Conservation (phyloP, 1,140 invertebrate species). For the Ips typographus region DNA sequence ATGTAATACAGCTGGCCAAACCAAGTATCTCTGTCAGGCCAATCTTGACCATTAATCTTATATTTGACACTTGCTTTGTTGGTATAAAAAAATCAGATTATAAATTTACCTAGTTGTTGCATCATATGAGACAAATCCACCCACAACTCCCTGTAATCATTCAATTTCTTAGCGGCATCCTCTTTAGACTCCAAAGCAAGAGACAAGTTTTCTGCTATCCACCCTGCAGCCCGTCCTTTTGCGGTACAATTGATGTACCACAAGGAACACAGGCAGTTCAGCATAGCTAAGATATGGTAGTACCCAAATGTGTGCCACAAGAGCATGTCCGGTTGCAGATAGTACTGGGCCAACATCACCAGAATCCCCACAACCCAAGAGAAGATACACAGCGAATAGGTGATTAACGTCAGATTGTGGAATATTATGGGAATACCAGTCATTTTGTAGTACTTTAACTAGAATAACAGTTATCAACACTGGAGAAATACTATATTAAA, state of each 20-base stretch:
- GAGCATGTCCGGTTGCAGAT: slow-evolving; percentile 66
- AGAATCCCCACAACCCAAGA: slow-evolving; percentile 63
- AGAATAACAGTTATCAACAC: slow-evolving; percentile 36
- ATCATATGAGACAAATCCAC: slow-evolving; percentile 71
- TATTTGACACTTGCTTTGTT: neutral
- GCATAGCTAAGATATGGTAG: slow-evolving; percentile 68
- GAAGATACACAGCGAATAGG: slow-evolving; percentile 62
- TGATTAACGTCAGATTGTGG: slow-evolving; percentile 60
- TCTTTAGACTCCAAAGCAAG: slow-evolving; percentile 60
- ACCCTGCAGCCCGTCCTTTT: slow-evolving; percentile 61
- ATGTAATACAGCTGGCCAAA: neutral
- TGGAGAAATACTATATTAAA: neutral
- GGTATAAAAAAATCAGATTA: neutral
- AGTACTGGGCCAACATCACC: slow-evolving; percentile 65
- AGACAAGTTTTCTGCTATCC: slow-evolving; percentile 61
- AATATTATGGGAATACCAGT: slow-evolving; percentile 65
- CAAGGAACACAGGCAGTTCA: slow-evolving; percentile 66
- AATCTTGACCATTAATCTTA: neutral
- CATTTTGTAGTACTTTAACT: slow-evolving; percentile 65
- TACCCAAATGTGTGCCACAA: slow-evolving; percentile 69
- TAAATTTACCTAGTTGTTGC: slow-evolving; percentile 61
- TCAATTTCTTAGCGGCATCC: slow-evolving; percentile 62
- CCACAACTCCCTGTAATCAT: slow-evolving; percentile 66
- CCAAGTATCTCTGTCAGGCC: neutral
- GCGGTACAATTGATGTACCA: slow-evolving; percentile 69